Conservation (phyloP, 2,797 vertebrate species). For the Enoplosus armatus region DNA sequence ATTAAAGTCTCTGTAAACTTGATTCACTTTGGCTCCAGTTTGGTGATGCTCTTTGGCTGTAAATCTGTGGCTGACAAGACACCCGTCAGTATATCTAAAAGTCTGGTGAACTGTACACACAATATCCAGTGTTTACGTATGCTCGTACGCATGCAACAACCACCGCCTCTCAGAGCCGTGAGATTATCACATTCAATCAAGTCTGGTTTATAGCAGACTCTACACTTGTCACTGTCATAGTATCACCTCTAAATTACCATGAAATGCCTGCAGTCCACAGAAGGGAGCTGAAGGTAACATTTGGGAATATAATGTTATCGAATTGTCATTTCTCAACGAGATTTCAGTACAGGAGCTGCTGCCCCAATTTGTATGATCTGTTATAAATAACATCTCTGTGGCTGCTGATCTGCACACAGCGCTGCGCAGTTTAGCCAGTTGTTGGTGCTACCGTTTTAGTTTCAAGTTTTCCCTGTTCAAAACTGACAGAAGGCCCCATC, state of each 20-base stretch:
- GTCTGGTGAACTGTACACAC: background rate
- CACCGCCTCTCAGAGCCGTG: background rate
- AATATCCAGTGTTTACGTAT: conserved; percentile 5
- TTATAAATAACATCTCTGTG: conserved; percentile 29
- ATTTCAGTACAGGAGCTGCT: conserved; percentile 23
- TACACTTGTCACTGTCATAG: conserved; percentile 19
- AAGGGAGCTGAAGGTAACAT: conserved; percentile 22
- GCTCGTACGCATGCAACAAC: conserved; percentile 7
- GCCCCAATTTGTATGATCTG: conserved; percentile 24
- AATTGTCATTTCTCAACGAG: conserved; percentile 24
- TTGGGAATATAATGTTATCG: conserved; percentile 35
- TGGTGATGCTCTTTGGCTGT: background rate
- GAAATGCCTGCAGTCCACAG: conserved; percentile 22
- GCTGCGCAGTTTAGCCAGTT: conserved; percentile 13
- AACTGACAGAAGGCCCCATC: background rate
- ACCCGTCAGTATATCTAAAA: background rate
- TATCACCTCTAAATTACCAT: conserved; percentile 36
- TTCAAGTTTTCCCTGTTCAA: conserved; percentile 8
- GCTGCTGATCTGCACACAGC: conserved; percentile 27
- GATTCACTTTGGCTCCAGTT: background rate
- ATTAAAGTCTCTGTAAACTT: background rate
- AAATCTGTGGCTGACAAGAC: background rate
- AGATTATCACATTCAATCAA: conserved; percentile 33
- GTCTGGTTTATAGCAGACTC: conserved; percentile 13
- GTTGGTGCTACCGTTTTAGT: background rate